phyloP scores from a whole-genome alignment of 1,140 invertebrate genomes.

The Drosophila fuyamai region DNA sequence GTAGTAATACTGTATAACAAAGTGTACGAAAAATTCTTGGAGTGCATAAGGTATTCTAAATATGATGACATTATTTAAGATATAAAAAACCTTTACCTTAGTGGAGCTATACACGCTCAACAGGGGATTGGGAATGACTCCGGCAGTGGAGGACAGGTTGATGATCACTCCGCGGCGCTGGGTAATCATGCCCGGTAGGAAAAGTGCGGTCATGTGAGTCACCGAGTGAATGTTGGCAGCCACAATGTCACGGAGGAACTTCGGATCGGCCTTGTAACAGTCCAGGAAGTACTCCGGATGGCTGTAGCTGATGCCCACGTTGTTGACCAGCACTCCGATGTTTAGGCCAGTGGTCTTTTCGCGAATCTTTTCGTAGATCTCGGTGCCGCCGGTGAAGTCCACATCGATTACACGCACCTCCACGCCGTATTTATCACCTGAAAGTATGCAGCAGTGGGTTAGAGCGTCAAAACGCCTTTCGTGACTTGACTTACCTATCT shows the following conservation, averaged over 20 bases:
- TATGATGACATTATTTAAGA: too few relatives aligned
- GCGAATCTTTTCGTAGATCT: conserved; percentile 91
- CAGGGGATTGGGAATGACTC: conserved; percentile 92
- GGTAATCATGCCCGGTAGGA: conserved; percentile 95
- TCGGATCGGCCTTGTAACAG: conserved; percentile 87
- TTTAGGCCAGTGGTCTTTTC: conserved; percentile 92
- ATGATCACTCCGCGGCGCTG: conserved; percentile 94
- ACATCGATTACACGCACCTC: conserved; percentile 93
- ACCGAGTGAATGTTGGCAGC: conserved; percentile 90
- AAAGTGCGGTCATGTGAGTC: conserved; percentile 93
- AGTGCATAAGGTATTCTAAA: too few relatives aligned
- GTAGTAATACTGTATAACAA: too few relatives aligned
- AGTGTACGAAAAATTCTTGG: too few relatives aligned
- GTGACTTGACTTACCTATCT: conserved; percentile 86
- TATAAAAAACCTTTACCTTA: conserved; percentile 87
- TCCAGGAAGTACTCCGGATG: conserved; percentile 94
- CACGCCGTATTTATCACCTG: conserved; percentile 90
- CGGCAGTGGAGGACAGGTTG: conserved; percentile 95
- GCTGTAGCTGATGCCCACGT: conserved; percentile 96
- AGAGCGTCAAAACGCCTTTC: background rate
- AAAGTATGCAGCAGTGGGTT: conserved; percentile 55
- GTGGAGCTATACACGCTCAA: conserved; percentile 95
- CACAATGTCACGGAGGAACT: conserved; percentile 87
- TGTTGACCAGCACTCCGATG: conserved; percentile 97
- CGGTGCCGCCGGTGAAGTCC: conserved; percentile 91